phyloP scores from a whole-genome alignment of 2,888 invertebrate species.

The Drosophila prolongata region DNA sequence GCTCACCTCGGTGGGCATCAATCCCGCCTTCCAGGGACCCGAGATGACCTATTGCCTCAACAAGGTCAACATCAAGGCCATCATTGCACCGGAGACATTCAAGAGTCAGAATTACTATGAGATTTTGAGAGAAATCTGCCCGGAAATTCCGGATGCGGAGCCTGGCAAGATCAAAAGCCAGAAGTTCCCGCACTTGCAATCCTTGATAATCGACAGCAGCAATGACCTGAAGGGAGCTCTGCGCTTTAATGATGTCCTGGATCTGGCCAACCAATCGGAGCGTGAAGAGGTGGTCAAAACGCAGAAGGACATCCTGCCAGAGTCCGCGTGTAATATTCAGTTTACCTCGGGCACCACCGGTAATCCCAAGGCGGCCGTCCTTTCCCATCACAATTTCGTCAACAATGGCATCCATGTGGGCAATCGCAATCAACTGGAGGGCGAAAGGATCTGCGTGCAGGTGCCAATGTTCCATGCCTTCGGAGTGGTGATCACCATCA shows the following conservation, averaged over 20 bases:
- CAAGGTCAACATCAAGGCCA: slow-evolving; percentile 88
- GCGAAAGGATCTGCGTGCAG: slow-evolving; percentile 86
- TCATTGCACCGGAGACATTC: slow-evolving; percentile 88
- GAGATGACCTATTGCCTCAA: slow-evolving; percentile 90
- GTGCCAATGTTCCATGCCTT: slow-evolving; percentile 94
- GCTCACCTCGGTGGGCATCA: slow-evolving; percentile 90
- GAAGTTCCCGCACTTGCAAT: slow-evolving; percentile 85
- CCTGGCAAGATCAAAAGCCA: slow-evolving; percentile 85
- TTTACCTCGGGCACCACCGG: slow-evolving; percentile 94
- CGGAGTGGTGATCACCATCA: slow-evolving; percentile 88
- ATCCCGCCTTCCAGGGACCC: slow-evolving; percentile 89
- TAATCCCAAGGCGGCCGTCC: slow-evolving; percentile 89
- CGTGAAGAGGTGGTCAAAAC: slow-evolving; percentile 66
- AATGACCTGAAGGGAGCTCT: slow-evolving; percentile 84
- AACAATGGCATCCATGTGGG: slow-evolving; percentile 91
- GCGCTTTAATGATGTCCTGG: slow-evolving; percentile 84
- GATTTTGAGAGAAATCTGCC: slow-evolving; percentile 87
- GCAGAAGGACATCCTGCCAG: slow-evolving; percentile 87
- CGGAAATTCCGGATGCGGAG: slow-evolving; percentile 85
- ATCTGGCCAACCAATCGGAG: slow-evolving; percentile 57
- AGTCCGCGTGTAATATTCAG: slow-evolving; percentile 90
- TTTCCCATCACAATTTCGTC: slow-evolving; percentile 89
- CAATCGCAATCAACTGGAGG: slow-evolving; percentile 84
- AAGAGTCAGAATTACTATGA: slow-evolving; percentile 89
- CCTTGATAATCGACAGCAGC: slow-evolving; percentile 86